These are phyloP conservation scores for Sebastes cheni DNA, from an alignment of 2,797 vertebrate genomes.

Conservation along the genomic window DNA sequence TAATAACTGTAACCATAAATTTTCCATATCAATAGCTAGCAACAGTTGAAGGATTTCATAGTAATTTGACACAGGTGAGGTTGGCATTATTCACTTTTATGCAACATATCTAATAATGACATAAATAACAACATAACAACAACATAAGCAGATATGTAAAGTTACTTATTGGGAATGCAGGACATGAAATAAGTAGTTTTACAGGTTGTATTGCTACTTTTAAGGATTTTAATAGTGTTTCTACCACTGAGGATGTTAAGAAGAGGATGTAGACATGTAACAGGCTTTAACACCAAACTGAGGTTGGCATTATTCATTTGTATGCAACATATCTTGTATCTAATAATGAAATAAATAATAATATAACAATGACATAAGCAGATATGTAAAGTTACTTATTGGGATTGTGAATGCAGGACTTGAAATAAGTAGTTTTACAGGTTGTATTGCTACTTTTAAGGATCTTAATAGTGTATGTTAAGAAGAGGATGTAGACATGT, in stretches of 20 bases:
- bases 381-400: background rate
- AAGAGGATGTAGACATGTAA: too few species aligned
- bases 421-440: background rate
- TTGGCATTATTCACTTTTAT: too few species aligned
- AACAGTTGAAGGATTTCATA: too few species aligned
- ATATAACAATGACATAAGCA: background rate
- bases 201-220: background rate
- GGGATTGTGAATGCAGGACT: background rate
- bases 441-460: background rate
- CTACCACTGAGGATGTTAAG: background rate
- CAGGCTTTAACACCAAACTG: too few species aligned
- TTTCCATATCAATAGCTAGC: too few species aligned
- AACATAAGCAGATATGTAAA: background rate
- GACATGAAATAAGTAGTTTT: background rate
- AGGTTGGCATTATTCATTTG: too few species aligned
- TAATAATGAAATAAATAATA: background rate
- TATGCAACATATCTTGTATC: background rate
- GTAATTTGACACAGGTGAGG: too few species aligned
- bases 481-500: too few species aligned
- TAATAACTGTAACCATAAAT: too few species aligned
- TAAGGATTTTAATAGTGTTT: background rate
- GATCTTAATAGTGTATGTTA: too few species aligned
- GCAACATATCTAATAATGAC: too few species aligned
- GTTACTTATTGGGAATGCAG: background rate
- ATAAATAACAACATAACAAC: background rate